Percentiles rank a stretch among this genome's conserved stretches.
phyloP scores from a whole-genome alignment of 2,888 invertebrate genomes.

The Slavum lentiscoides region DNA sequence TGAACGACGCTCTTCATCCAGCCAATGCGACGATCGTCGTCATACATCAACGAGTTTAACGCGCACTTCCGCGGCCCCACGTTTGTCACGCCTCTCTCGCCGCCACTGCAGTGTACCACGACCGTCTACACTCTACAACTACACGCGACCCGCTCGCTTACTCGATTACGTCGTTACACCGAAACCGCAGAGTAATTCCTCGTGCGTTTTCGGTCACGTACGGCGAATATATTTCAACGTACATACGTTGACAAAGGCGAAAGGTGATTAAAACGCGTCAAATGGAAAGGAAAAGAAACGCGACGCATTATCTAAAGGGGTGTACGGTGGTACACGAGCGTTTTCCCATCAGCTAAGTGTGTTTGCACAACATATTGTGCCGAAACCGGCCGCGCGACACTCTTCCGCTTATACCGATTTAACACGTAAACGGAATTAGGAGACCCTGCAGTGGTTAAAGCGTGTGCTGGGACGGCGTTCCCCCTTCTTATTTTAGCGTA shows the following conservation, averaged over 20 bases:
- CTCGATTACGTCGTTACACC: conserved; percentile 9
- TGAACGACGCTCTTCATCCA: neutral
- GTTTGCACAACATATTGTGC: too few species aligned
- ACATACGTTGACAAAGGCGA: neutral
- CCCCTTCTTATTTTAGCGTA: too few species aligned
- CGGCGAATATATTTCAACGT: neutral
- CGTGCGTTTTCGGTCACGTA: conserved; percentile 15
- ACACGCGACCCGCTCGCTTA: neutral
- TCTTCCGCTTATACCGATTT: too few species aligned
- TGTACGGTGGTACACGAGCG: neutral
- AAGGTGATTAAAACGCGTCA: conserved; percentile 1
- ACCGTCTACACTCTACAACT: too few species aligned
- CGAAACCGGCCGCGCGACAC: too few species aligned
- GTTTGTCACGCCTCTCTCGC: neutral
- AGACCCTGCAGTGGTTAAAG: too few species aligned
- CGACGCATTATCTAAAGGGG: neutral
- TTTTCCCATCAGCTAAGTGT: neutral
- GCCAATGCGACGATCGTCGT: conserved; percentile 5
- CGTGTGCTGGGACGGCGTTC: too few species aligned
- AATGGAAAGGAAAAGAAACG: neutral
- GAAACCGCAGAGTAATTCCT: neutral
- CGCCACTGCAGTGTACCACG: neutral
- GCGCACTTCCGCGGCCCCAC: neutral
- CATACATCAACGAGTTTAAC: neutral
- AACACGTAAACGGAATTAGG: too few species aligned